Evolutionary conservation across 2,113 vertebrate species (phyloP).

Genomic region (Prolemur simus): DNA sequence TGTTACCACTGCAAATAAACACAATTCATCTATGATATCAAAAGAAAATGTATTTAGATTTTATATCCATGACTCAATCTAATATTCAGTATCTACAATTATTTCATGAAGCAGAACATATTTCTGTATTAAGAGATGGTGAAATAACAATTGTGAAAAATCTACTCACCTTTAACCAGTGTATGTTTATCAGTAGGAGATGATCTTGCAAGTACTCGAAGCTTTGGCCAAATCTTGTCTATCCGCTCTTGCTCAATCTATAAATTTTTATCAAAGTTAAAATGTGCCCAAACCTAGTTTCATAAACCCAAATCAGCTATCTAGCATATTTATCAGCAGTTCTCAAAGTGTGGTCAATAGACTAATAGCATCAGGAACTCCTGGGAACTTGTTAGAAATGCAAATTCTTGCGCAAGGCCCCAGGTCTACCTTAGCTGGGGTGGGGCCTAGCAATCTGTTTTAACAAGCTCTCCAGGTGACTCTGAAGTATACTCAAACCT

Average conservation of each 20-base stretch:
- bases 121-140: background rate
- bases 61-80: slow-evolving; percentile 1
- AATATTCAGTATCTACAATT: background rate
- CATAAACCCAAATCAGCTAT: slow-evolving; percentile 24
- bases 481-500: background rate
- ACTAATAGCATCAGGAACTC: background rate
- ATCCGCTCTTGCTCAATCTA: slow-evolving; percentile 99
- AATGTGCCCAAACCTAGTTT: slow-evolving; percentile 45
- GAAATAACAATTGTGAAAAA: background rate
- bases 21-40: background rate
- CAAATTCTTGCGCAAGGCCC: background rate
- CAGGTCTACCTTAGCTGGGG: background rate
- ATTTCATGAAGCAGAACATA: slow-evolving; percentile 6
- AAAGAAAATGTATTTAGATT: slow-evolving; percentile 4
- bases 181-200: slow-evolving; percentile 99
- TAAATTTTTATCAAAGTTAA: slow-evolving; percentile 75
- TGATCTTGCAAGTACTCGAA: slow-evolving; percentile 97
- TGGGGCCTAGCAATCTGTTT: background rate
- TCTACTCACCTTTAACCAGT: slow-evolving; percentile 94
- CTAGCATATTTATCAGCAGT: background rate
- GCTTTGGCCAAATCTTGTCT: slow-evolving; percentile 99
- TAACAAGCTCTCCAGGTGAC: background rate
- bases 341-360: slow-evolving; percentile 27
- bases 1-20: slow-evolving; percentile 16
- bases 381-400: slow-evolving; percentile 18